These are phyloP conservation scores for Campylorhamphus procurvoides DNA, from an alignment of 2,113 vertebrate genomes.

Conservation along the genomic window DNA sequence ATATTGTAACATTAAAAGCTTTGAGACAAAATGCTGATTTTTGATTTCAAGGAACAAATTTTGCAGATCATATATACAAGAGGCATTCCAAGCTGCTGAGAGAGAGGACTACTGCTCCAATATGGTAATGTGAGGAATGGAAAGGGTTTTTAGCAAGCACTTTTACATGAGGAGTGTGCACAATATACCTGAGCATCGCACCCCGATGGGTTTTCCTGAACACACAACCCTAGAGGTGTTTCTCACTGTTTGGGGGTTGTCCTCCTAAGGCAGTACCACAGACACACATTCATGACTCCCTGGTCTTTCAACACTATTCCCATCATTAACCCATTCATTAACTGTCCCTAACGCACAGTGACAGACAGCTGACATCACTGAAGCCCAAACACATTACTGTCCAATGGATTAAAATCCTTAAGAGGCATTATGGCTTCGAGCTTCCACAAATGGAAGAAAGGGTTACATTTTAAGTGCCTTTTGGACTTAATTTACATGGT, in stretches of 20 bases:
- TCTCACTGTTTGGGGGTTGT: background rate
- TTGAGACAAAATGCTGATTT: background rate
- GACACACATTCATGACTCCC: background rate
- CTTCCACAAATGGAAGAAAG: background rate
- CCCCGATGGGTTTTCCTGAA: background rate
- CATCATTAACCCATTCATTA: background rate
- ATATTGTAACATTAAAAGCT: background rate
- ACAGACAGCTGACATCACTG: background rate
- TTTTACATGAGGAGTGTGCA: accelerated
- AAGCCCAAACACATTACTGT: background rate
- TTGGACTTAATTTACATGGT: background rate
- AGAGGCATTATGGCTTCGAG: background rate
- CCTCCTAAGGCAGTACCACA: background rate
- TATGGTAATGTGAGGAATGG: background rate
- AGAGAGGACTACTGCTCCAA: background rate
- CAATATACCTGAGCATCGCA: accelerated
- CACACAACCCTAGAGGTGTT: background rate
- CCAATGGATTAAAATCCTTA: background rate
- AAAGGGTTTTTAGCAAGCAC: background rate
- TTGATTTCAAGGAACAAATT: background rate
- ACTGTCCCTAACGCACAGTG: background rate
- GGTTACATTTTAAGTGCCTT: background rate
- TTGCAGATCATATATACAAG: background rate
- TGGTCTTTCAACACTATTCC: background rate
- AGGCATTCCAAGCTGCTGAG: background rate